A percentile compares a stretch with the other conserved stretches of the same genome.
Conservation (phyloP, 2,113 vertebrate genomes). For the Istiophorus platypterus region DNA sequence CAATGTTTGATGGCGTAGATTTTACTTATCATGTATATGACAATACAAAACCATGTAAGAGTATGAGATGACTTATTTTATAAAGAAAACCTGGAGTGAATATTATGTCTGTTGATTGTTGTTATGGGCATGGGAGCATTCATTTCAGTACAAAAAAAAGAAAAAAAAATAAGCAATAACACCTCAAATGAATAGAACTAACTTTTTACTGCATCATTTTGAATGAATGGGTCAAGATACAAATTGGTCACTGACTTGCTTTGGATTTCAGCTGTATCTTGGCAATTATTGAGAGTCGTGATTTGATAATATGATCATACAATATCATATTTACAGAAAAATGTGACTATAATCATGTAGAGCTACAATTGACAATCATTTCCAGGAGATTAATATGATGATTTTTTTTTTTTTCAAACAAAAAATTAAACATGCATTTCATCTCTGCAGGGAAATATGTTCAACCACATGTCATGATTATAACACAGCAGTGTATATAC, state of each 20-base stretch:
- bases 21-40: slow-evolving; percentile 70
- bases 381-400: too few species aligned
- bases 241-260: neutral
- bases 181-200: neutral
- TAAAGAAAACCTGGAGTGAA: slow-evolving; percentile 75
- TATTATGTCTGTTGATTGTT: slow-evolving; percentile 37
- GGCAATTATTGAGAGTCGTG: neutral
- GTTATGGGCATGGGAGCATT: neutral
- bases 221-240: neutral
- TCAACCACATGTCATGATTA: neutral
- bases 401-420: too few species aligned
- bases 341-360: too few species aligned
- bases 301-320: neutral
- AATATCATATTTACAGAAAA: too few species aligned
- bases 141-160: neutral
- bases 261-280: neutral
- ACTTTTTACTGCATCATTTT: neutral
- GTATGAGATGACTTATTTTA: slow-evolving; percentile 78
- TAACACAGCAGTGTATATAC: too few species aligned
- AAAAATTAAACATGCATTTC: too few species aligned
- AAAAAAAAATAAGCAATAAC: neutral
- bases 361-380: too few species aligned
- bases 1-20: slow-evolving; percentile 55
- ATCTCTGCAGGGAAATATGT: neutral
- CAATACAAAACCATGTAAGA: slow-evolving; percentile 64